Percentiles rank a stretch among this genome's conserved stretches.
phyloP scores from a whole-genome alignment of 2,797 vertebrate species.

The Lithobates pipiens region DNA sequence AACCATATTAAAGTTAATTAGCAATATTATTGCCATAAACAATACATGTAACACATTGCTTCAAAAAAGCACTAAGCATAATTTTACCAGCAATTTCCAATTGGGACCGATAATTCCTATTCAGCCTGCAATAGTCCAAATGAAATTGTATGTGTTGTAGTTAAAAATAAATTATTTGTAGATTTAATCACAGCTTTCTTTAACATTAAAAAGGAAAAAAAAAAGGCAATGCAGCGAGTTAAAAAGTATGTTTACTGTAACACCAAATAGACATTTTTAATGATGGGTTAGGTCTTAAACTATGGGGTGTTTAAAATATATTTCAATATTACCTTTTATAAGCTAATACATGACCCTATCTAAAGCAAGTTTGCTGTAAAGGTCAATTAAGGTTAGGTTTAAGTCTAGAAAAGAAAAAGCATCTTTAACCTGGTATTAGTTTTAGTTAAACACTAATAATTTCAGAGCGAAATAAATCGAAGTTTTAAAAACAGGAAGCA shows the following conservation, averaged over 20 bases:
- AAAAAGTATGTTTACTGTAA: not conserved
- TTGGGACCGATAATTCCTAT: constrained; percentile 37
- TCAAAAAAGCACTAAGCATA: constrained; percentile 3
- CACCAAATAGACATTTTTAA: constrained; percentile 11
- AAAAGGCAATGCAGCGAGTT: not conserved
- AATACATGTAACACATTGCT: not conserved
- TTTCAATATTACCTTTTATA: constrained; percentile 6
- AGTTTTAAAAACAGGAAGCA: not conserved
- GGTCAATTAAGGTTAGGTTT: not conserved
- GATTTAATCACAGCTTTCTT: constrained; percentile 20
- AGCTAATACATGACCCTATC: constrained; percentile 7
- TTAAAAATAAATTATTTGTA: constrained; percentile 44
- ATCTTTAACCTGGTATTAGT: not conserved
- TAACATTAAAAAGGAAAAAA: not conserved
- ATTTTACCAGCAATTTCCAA: constrained; percentile 29
- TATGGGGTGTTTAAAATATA: not conserved
- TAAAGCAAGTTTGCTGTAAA: not conserved
- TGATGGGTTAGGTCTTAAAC: constrained; percentile 9
- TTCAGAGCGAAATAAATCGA: not conserved
- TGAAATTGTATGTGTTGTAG: constrained; percentile 49
- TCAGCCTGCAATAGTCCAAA: constrained; percentile 20
- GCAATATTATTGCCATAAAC: constrained; percentile 10
- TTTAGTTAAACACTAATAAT: not conserved
- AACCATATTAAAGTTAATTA: constrained; percentile 24
- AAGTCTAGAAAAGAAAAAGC: not conserved